Conservation (phyloP, 2,113 vertebrate genomes). For the Tauraco erythrolophus region DNA sequence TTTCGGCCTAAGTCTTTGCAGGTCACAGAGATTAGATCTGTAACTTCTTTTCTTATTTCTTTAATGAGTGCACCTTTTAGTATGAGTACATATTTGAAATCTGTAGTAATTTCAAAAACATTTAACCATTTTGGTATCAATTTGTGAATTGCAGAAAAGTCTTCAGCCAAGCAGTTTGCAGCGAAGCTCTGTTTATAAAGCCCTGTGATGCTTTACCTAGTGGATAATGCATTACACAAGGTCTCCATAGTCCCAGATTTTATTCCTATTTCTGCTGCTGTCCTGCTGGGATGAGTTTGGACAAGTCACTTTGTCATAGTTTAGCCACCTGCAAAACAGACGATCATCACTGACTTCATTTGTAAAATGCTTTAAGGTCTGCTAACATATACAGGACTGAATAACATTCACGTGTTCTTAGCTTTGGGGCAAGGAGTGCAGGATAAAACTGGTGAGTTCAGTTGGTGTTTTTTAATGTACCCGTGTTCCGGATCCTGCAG, state of each 20-base stretch:
- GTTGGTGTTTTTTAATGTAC: fast-evolving
- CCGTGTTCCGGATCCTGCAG: fast-evolving
- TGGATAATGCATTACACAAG: too few species aligned
- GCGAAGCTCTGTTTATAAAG: background rate
- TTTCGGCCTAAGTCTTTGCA: background rate
- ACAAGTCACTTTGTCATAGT: background rate
- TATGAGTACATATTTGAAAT: background rate
- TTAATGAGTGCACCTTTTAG: fast-evolving
- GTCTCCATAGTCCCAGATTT: background rate
- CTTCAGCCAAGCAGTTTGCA: background rate
- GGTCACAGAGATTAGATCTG: background rate
- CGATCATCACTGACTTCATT: fast-evolving
- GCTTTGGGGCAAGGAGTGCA: background rate
- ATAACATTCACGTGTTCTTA: background rate
- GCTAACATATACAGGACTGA: background rate
- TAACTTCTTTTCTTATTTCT: background rate
- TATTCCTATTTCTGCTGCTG: fast-evolving
- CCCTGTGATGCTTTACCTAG: background rate
- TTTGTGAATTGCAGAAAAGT: background rate
- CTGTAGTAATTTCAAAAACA: background rate
- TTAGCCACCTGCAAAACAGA: background rate
- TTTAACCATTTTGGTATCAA: background rate
- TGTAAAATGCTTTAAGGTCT: background rate
- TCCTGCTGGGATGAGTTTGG: background rate
- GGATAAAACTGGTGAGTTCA: background rate